Percentiles rank a stretch among this genome's conserved stretches.
phyloP scores from a whole-genome alignment of 2,888 invertebrate species.

The Drosophila neonasuta region DNA sequence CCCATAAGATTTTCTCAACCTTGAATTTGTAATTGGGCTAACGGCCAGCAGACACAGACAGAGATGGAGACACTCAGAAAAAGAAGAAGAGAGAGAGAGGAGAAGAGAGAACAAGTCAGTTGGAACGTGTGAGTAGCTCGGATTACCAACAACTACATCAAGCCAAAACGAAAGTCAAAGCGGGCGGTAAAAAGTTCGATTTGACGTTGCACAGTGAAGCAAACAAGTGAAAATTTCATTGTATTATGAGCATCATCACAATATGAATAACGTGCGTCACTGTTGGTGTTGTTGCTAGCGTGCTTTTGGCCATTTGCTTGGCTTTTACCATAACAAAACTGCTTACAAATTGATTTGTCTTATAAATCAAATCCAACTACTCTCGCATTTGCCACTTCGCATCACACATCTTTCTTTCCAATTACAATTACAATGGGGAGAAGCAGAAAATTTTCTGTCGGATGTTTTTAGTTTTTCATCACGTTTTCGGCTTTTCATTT shows the following conservation, averaged over 20 bases:
- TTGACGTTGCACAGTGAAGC: constrained; percentile 21
- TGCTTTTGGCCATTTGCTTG: constrained; percentile 34
- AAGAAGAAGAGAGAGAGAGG: background rate
- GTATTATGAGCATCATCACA: no score
- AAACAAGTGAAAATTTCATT: background rate
- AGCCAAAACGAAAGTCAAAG: constrained; percentile 31
- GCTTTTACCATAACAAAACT: constrained; percentile 52
- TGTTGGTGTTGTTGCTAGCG: constrained; percentile 27
- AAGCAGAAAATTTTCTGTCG: constrained; percentile 14
- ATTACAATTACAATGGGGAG: background rate
- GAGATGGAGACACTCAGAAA: background rate
- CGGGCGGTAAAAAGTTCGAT: constrained; percentile 23
- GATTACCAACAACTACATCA: constrained; percentile 40
- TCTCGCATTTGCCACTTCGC: constrained; percentile 23
- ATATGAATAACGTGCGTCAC: background rate
- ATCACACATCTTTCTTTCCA: constrained; percentile 13
- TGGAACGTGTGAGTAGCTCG: constrained; percentile 41
- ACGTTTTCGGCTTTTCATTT: constrained; percentile 55
- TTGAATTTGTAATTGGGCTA: constrained; percentile 70
- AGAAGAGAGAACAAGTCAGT: constrained; percentile 8
- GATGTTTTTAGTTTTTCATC: constrained; percentile 65
- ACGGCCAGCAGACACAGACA: constrained; percentile 37
- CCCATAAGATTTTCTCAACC: constrained; percentile 65
- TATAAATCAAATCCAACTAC: constrained; percentile 52
- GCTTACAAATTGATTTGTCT: constrained; percentile 67